phyloP scores from a whole-genome alignment of 2,113 vertebrate genomes.

The Poeciliopsis retropinna region DNA sequence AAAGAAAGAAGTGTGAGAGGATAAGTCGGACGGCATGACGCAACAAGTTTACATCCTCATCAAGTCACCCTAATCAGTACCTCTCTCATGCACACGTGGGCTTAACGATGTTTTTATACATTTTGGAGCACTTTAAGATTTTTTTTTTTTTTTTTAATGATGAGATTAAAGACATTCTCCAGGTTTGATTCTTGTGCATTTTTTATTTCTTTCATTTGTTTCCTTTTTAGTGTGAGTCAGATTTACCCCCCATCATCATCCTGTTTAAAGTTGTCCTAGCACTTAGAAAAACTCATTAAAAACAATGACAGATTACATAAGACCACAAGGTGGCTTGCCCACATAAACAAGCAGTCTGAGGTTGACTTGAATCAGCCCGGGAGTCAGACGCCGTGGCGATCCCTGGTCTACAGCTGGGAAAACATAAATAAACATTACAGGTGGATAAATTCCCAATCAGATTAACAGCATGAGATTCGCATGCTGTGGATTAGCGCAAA shows the following conservation, averaged over 20 bases:
- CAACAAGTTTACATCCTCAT: conserved; percentile 38
- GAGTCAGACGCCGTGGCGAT: not conserved
- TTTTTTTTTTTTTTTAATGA: not conserved
- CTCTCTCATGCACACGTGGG: conserved; percentile 1
- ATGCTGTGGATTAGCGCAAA: too few species aligned
- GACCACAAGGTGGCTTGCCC: not conserved
- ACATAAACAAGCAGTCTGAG: not conserved
- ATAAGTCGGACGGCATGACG: conserved; percentile 30
- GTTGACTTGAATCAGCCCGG: not conserved
- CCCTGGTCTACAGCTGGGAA: not conserved
- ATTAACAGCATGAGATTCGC: not conserved
- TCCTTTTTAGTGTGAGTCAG: not conserved
- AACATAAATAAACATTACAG: not conserved
- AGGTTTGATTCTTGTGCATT: not conserved
- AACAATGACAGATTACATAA: conserved; percentile 5
- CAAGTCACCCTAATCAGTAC: not conserved
- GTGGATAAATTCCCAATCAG: not conserved
- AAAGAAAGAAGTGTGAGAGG: conserved; percentile 9
- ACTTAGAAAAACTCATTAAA: not conserved
- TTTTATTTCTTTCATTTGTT: not conserved
- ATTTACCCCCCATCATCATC: not conserved
- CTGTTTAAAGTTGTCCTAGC: conserved; percentile 1
- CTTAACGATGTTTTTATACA: not conserved
- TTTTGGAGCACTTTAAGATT: not conserved
- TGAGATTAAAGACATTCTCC: conserved; percentile 10